These are phyloP conservation scores for Hyperoodon ampullatus DNA, from an alignment of 2,113 vertebrate genomes.

Conservation along the genomic window DNA sequence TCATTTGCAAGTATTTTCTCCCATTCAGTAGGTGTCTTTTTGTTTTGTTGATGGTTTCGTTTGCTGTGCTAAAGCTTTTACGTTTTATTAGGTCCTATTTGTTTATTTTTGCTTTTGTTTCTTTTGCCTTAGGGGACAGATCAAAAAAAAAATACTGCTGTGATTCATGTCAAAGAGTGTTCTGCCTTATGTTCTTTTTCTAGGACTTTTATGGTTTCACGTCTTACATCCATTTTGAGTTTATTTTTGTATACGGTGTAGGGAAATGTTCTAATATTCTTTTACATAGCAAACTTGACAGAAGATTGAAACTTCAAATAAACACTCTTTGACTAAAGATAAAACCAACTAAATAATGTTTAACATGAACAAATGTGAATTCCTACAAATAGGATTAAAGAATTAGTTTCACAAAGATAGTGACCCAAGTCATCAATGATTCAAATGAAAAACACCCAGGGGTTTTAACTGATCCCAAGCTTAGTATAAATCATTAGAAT, in stretches of 20 bases:
- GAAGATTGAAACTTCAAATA: not conserved
- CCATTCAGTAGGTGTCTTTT: not conserved
- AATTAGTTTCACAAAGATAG: not conserved
- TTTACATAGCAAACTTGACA: not conserved
- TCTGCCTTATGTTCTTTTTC: not conserved
- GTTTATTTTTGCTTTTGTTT: not conserved
- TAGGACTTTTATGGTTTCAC: not conserved
- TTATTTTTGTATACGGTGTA: not conserved
- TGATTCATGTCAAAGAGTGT: not conserved
- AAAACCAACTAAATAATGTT: not conserved
- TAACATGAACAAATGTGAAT: not conserved
- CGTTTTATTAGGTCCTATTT: not conserved
- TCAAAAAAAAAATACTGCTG: not conserved
- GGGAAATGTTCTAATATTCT: not conserved
- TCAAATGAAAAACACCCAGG: not conserved
- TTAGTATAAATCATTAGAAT: not conserved
- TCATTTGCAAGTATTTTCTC: not conserved
- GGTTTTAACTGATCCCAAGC: not conserved
- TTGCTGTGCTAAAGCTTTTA: not conserved
- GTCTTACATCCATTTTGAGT: not conserved
- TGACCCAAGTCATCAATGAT: not conserved
- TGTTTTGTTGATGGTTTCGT: not conserved
- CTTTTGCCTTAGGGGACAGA: not conserved
- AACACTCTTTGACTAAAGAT: not conserved
- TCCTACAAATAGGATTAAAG: not conserved